Base-by-base conservation (phyloP, 2,888 invertebrate species). In the Yponomeuta malinellus region DNA sequence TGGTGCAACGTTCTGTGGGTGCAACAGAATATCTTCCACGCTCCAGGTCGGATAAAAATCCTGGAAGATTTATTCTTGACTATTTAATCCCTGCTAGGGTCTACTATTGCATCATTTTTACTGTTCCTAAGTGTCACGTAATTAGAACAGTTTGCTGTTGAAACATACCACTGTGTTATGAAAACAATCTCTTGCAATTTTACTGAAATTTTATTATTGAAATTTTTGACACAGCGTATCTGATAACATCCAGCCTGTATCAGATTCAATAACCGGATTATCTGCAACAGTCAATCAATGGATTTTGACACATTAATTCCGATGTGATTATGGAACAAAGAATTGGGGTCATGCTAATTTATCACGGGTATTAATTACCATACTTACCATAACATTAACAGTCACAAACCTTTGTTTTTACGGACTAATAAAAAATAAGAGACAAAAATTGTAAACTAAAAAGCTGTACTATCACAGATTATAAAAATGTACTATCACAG, bases 241-340 rank as follows among this genome's bases (percentile, higher is more conserved):
- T n/a, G 65, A 29, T 29, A 65, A 65, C 65, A 65, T 65, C 65
- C 65, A 65, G 31, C 29, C 23, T 29, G 29, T 23, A 65, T 65
- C 65, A 65, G 9, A 65, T 29, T 31, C 65, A 65, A 65, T 65
- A 65, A 65, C 65, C 65, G 65, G 65, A 65, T 65, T 65, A 65
- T 31, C 65, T 29, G 29, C 52, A 59, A 15, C 52, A 15, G 33
- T 29, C 65, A 29, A 65, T 65, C 65, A 65, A 65, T 31, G 31
- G 65, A 10, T 65, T 65, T 10, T 65, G 65, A 65, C 65, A 65
- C 31, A 65, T 29, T 65, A 10, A 65, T n/a, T 12, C 29, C 31
- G 33, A 65, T 31, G 23, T 10, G 65, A 65, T 65, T 33, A 65
- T 12, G 29, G 29, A 65, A 65, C 65, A 65, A 65, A 65, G 65